Base-by-base conservation (phyloP, 2,888 invertebrate genomes). In the Cheilosia variabilis region DNA sequence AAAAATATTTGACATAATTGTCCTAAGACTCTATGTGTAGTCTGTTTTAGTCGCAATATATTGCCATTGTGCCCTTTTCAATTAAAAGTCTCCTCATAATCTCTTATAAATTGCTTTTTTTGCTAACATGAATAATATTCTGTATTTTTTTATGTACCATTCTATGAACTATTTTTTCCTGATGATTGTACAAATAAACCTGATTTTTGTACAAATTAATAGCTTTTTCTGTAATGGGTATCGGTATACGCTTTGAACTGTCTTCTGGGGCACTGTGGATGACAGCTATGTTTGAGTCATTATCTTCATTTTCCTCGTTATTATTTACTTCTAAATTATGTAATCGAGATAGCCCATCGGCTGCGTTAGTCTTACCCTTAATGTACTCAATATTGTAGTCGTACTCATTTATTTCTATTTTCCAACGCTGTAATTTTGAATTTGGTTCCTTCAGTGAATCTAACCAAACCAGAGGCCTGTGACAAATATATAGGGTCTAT, bases 381-480 rank as follows among this genome's bases (percentile, higher is more conserved):
- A 88, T 88, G 52, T 89, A 89, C 4, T 75, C 69, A 2, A 90
- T 87, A 22, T 88, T 86, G 37, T 88, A 90, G 24, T 89, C 88
- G 50, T 82, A 91, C 66, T 90, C 90, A 52, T 88, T 87, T 88
- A 90, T 79, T 80, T 89, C 55, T 89, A 86, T 9, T 89, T 60
- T 81, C 91, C 91, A 92, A 4, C 91, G 58, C 13, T 89, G 89
- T n/a, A 91, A 80, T 73, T 91, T 89, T 0, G 90, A 90, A 43
- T 89, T 90, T 0, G 90, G 91, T 17, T 92, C 91, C 86, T 92
- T 91, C 0, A 91, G 45, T 0, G 87, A 89, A 88, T 91, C 89
- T 0, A 92, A 69, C 90, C 91, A 92, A 4, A 87, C 88, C 1
- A n/a, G n/a, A n/a, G n/a, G n/a, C n/a, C n/a, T n/a, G n/a, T n/a